Evolutionary conservation across 2,113 vertebrate genomes (phyloP).

Genomic region (Sphaerodactylus townsendi): DNA sequence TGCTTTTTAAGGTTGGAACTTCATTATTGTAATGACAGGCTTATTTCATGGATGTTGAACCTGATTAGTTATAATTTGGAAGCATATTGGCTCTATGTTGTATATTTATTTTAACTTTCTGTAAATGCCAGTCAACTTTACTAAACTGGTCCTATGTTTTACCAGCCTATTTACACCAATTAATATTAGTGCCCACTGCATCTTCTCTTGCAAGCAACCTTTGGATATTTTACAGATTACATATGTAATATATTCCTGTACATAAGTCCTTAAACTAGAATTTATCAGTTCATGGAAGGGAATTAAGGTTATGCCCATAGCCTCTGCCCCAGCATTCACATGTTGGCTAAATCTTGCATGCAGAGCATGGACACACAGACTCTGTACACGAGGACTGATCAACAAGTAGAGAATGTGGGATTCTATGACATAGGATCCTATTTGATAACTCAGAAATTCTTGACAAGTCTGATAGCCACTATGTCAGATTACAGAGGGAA

Average conservation of each 20-base stretch:
- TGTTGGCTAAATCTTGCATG: neutral
- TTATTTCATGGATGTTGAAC: conserved; percentile 26
- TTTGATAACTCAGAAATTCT: no score
- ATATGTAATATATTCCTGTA: neutral
- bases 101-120: conserved; percentile 24
- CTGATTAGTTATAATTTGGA: conserved; percentile 39
- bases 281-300: no score
- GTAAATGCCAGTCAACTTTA: neutral
- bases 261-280: neutral
- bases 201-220: neutral
- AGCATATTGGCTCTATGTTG: neutral
- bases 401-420: no score
- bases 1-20: conserved; percentile 23
- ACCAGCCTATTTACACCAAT: neutral
- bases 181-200: no score
- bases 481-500: no score
- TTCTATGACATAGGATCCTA: no score
- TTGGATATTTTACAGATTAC: neutral
- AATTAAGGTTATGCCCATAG: neutral
- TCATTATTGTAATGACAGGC: neutral
- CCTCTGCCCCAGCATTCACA: neutral
- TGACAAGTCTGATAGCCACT: no score
- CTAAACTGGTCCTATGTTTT: conserved; percentile 40
- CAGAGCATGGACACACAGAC: no score
- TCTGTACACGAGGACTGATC: no score